phyloP scores from a whole-genome alignment of 2,113 vertebrate genomes.

The Zootoca vivipara region DNA sequence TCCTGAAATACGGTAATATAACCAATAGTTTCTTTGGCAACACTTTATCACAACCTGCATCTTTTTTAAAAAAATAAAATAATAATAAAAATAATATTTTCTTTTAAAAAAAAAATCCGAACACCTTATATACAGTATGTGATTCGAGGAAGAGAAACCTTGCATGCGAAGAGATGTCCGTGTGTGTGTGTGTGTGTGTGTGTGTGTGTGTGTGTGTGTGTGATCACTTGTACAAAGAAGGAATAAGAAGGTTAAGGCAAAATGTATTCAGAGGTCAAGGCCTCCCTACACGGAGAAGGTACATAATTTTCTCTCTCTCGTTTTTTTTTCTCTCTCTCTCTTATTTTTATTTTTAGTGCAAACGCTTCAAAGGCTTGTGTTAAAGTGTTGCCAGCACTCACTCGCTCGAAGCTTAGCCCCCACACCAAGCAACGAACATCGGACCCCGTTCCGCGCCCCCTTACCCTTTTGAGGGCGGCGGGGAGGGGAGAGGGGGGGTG shows the following conservation, averaged over 20 bases:
- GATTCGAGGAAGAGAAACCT: constrained; percentile 37
- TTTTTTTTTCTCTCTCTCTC: constrained; percentile 9
- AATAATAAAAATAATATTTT: constrained; percentile 61
- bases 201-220: not conserved
- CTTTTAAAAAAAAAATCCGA: constrained; percentile 52
- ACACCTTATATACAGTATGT: constrained; percentile 67
- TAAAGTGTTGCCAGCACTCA: constrained; percentile 58
- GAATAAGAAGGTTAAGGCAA: constrained; percentile 65
- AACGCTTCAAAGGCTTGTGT: constrained; percentile 56
- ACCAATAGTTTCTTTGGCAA: constrained; percentile 75
- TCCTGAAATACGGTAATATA: constrained; percentile 60
- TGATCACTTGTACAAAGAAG: not conserved
- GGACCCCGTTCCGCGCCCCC: not conserved
- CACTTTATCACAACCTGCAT: constrained; percentile 73
- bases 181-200: not conserved
- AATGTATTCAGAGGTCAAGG: not conserved
- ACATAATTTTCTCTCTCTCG: not conserved
- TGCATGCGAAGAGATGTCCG: not conserved
- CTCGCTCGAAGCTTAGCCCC: not conserved
- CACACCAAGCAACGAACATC: not conserved
- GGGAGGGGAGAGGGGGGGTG: too few relatives aligned
- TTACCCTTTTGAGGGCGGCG: not conserved
- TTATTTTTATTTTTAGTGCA: constrained; percentile 62
- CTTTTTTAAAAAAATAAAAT: constrained; percentile 45
- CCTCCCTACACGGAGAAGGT: not conserved